Percentiles rank a stretch among this genome's conserved stretches.
Conservation (phyloP, 2,113 vertebrate genomes). For the Lagenorhynchus albirostris region DNA sequence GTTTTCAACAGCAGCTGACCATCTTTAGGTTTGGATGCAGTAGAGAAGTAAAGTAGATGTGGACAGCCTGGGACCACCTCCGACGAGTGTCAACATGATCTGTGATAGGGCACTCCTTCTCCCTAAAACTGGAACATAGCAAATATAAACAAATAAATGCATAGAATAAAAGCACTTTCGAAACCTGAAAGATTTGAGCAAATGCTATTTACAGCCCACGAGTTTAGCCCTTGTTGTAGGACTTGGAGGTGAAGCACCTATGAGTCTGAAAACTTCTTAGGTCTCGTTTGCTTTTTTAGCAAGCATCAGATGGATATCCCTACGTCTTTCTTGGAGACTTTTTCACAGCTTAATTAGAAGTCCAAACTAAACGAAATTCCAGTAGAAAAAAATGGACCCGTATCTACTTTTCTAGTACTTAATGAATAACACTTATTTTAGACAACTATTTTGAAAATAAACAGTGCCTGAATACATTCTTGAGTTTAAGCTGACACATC, state of each 20-base stretch:
- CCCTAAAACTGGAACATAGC: background rate
- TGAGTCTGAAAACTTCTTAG: background rate
- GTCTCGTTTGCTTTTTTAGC: background rate
- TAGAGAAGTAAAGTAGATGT: background rate
- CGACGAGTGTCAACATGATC: background rate
- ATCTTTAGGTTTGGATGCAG: background rate
- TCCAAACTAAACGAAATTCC: background rate
- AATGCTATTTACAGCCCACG: background rate
- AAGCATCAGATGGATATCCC: background rate
- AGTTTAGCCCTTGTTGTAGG: background rate
- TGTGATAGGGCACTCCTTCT: background rate
- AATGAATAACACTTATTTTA: background rate
- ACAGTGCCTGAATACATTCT: background rate
- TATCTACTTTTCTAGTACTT: background rate
- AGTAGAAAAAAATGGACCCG: background rate
- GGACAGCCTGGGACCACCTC: background rate
- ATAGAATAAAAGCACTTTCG: background rate
- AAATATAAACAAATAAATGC: background rate
- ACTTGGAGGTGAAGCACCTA: background rate
- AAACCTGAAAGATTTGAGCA: background rate
- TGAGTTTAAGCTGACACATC: background rate
- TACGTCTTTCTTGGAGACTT: background rate
- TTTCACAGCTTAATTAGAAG: background rate
- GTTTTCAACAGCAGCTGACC: background rate
- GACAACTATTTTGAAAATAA: background rate